Conservation (phyloP, 2,113 vertebrate species). For the Meles meles region DNA sequence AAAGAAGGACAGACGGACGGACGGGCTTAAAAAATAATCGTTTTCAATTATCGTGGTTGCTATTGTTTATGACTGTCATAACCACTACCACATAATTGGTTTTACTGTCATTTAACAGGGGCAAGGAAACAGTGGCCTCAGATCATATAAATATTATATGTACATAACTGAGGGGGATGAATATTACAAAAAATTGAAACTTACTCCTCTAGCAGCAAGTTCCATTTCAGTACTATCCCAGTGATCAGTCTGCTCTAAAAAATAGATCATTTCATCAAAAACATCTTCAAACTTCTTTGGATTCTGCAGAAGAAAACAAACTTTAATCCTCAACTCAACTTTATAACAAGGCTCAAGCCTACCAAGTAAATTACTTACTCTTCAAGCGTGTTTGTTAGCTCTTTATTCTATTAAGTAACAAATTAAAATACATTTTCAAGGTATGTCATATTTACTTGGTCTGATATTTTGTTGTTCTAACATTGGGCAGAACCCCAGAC, state of each 20-base stretch:
- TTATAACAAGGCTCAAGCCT: background rate
- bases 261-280: conserved; percentile 96
- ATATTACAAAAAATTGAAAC: conserved; percentile 58
- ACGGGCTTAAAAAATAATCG: background rate
- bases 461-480: background rate
- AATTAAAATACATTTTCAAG: conserved; percentile 11
- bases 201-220: conserved; percentile 92
- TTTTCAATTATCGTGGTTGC: background rate
- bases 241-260: conserved; percentile 92
- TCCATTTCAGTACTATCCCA: conserved; percentile 95
- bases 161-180: conserved; percentile 23
- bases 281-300: conserved; percentile 96
- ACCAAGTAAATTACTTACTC: background rate
- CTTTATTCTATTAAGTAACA: background rate
- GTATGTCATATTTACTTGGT: background rate
- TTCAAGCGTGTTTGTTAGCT: background rate
- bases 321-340: conserved; percentile 37
- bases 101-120: background rate
- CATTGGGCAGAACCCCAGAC: background rate
- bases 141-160: background rate
- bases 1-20: background rate
- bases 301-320: conserved; percentile 83
- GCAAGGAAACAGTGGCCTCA: background rate
- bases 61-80: background rate
- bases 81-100: background rate